Base-by-base conservation (phyloP, 1,140 invertebrate species). In the Copidosoma floridanum region DNA sequence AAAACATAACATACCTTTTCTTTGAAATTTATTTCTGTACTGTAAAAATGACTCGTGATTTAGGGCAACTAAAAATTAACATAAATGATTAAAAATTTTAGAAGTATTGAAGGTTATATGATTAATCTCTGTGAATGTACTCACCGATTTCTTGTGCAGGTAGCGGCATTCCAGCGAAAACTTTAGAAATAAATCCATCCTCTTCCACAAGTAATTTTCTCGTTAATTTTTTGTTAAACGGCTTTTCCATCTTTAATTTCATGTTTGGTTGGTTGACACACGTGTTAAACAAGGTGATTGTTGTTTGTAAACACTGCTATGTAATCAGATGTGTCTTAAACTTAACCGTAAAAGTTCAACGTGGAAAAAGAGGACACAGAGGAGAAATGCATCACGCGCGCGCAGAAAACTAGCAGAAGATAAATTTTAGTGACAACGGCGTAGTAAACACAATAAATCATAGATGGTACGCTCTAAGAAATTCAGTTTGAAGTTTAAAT, bases 101-200 rank as follows among this genome's bases (percentile, higher is more conserved):
- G 55, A 37, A 35, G 43, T 48, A 56, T 69, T 71, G 53, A 63
- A 73, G 61, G 57, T 63, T 69, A 67, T 21, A 32, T 61, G 7
- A n/a, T n/a, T n/a, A n/a, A n/a, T n/a, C n/a, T n/a, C n/a, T n/a
- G n/a, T 61, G 59, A 59, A 40, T 26, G n/a, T 51, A 64, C 43
- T 64, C 61, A 73, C 74, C 71, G 57, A 71, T 47, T 59, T 74
- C 71, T 14, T 51, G 44, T 8, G 57, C 38, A 10, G 81, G 74
- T 12, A 81, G 50, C n/a, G 77, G 71, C 57, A 76, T 73, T 67
- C 72, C 74, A 11, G 60, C 56, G 57, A 82, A 80, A 65, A 82
- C 68, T 47, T 77, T 57, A 1, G 74, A 68, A 21, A 83, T 76
- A 60, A 81, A 82, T 61, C 75, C 67, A 47, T 78, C 74, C 69